Evolutionary conservation across 64 coral and sea anemone genomes (phyloP), one percentile per base, ranked within the genome.

Genomic region (Pachyseris speciosa): DNA sequence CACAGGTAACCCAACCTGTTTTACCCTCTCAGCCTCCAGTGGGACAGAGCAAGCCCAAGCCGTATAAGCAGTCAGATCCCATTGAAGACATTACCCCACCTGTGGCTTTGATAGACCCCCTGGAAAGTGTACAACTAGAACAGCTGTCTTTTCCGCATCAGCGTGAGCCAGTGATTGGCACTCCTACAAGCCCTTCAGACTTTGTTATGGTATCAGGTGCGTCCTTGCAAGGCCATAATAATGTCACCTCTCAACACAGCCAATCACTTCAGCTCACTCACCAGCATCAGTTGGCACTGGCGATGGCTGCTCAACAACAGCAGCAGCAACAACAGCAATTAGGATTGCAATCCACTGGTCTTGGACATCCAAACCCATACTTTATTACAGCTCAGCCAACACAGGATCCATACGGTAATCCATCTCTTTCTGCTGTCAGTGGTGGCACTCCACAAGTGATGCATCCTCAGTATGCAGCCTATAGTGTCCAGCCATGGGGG

Each of bases 401-500:
- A 5, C 97, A 99, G 83, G 97, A 99, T 68, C 94, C 93, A 17
- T 99, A 93, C 67, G 94, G 94, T 7, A 93, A 87, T 34, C 87
- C 90, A 16, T 92, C 93, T 20, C 85, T 99, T 39, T 84, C 89
- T 16, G 77, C 88, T 22, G 96, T 98, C 50, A 93, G 83, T 48
- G 89, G 89, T 7, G 96, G 96, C 44, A 81, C 90, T 3, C 63
- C 83, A 20, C 78, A 85, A 36, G 93, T 99, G 16, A 90, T 99
- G 13, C 94, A 95, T 67, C 94, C 89, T 29, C 97, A 95, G 72
- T 99, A 99, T 42, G 90, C 93, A n/a, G 76, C 92, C 5, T 99
- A 95, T 74, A 99, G 94, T 83, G 88, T 94, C 1, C 92, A 93
- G 19, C 97, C 90, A 10, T 99, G 94, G 97, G 94, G 94, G 6